Conservation (phyloP, 64 coral and sea anemone genomes). For the Montipora cactus region DNA sequence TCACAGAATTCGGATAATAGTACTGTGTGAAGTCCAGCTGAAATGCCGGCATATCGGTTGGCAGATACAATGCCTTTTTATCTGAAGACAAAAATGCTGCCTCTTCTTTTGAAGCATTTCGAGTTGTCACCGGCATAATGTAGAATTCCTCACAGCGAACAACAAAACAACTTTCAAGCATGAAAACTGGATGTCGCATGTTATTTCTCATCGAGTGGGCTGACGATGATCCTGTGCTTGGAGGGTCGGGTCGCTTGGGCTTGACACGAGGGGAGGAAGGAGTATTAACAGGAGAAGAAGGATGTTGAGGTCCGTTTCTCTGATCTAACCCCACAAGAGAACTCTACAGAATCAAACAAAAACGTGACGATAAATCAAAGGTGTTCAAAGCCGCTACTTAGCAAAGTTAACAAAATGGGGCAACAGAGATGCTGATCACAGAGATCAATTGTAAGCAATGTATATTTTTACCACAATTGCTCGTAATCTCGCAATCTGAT, state of each 20-base stretch:
- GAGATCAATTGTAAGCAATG: too few relatives aligned
- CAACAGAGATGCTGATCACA: too few relatives aligned
- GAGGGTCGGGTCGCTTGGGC: slow-evolving; percentile 2
- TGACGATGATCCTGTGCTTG: background rate
- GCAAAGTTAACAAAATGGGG: too few relatives aligned
- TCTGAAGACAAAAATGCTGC: slow-evolving; percentile 92
- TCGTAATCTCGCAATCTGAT: too few relatives aligned
- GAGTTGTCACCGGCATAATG: slow-evolving; percentile 87
- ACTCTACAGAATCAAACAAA: slow-evolving; percentile 1
- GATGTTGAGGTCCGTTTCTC: slow-evolving; percentile 2
- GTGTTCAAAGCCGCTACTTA: too few relatives aligned
- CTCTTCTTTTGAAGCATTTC: slow-evolving; percentile 27
- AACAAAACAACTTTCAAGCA: slow-evolving; percentile 95
- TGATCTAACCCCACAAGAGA: slow-evolving; percentile 11
- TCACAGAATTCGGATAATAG: slow-evolving; percentile 79
- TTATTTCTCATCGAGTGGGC: slow-evolving; percentile 52
- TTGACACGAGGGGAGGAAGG: slow-evolving; percentile 50
- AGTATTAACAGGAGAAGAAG: slow-evolving; percentile 3
- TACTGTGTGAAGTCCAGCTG: slow-evolving; percentile 96
- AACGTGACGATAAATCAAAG: too few relatives aligned
- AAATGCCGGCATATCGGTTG: slow-evolving; percentile 94
- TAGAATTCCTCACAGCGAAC: slow-evolving; percentile 95
- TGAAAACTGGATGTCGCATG: slow-evolving; percentile 76
- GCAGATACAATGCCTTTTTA: slow-evolving; percentile 92
- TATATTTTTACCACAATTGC: too few relatives aligned